Evolutionary conservation across 2,113 vertebrate species (phyloP).

Genomic region (Epinephelus cyanopodus): DNA sequence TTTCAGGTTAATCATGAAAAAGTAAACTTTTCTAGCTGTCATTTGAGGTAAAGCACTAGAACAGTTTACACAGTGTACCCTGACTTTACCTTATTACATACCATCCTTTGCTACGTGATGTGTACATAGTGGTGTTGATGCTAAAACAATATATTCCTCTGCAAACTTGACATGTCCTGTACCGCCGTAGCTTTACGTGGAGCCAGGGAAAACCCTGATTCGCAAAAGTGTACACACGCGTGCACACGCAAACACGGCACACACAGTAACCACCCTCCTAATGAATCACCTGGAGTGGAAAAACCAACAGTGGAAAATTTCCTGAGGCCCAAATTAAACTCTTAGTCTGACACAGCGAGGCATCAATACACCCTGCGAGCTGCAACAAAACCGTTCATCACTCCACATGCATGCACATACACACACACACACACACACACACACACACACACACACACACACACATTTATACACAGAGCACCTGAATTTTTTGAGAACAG

Average conservation of each 20-base stretch:
- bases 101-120: slow-evolving; percentile 3
- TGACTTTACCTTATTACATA: slow-evolving; percentile 4
- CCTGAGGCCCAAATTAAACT: slow-evolving; percentile 78
- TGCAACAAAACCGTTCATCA: slow-evolving; percentile 68
- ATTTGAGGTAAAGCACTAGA: slow-evolving; percentile 14
- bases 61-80: neutral
- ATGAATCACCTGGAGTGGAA: slow-evolving; percentile 88
- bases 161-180: slow-evolving; percentile 25
- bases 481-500: neutral
- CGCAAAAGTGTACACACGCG: slow-evolving; percentile 36
- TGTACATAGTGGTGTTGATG: neutral
- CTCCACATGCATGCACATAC: neutral
- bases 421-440: neutral
- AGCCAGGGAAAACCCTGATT: slow-evolving; percentile 47
- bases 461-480: neutral
- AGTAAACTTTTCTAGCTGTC: neutral
- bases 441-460: neutral
- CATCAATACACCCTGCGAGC: slow-evolving; percentile 71
- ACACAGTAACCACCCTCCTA: slow-evolving; percentile 73
- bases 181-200: neutral
- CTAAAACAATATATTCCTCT: slow-evolving; percentile 29
- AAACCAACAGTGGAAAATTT: slow-evolving; percentile 88
- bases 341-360: slow-evolving; percentile 67
- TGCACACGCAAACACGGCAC: slow-evolving; percentile 41
- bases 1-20: neutral